A percentile compares a stretch with the other conserved stretches of the same genome.
phyloP scores from a whole-genome alignment of 2,113 vertebrate genomes.

The Macquaria australasica region DNA sequence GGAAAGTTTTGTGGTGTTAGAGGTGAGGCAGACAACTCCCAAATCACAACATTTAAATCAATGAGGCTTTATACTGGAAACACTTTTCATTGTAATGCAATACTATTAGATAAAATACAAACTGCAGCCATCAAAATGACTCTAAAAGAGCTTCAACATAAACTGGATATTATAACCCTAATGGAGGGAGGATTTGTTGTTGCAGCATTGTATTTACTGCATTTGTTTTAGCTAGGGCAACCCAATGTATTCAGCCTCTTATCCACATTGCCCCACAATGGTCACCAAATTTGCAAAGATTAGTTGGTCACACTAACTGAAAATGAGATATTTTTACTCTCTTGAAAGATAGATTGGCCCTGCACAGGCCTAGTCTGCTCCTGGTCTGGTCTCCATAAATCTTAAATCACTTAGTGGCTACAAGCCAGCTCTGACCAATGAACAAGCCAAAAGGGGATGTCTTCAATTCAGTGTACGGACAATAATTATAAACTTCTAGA shows the following conservation, averaged over 20 bases:
- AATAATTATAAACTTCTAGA: conserved; percentile 11
- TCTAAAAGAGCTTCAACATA: background rate
- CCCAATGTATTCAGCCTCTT: background rate
- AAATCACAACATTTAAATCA: background rate
- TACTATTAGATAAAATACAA: background rate
- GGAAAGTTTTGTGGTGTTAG: background rate
- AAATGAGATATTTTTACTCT: background rate
- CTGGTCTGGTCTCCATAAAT: conserved; percentile 13
- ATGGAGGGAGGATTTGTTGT: background rate
- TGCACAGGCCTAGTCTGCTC: background rate
- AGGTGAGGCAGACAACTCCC: background rate
- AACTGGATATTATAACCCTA: background rate
- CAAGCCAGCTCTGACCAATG: conserved; percentile 27
- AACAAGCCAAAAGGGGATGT: conserved; percentile 23
- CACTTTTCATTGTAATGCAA: background rate
- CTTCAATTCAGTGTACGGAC: background rate
- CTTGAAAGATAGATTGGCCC: conserved; percentile 6
- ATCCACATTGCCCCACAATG: background rate
- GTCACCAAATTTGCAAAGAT: background rate
- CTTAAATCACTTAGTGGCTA: conserved; percentile 19
- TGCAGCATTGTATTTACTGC: background rate
- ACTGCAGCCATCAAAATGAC: background rate
- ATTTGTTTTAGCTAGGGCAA: background rate
- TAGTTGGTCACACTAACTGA: background rate
- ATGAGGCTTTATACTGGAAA: background rate